These are phyloP conservation scores for Pteronura brasiliensis DNA, from an alignment of 2,113 vertebrate species.

Conservation along the genomic window DNA sequence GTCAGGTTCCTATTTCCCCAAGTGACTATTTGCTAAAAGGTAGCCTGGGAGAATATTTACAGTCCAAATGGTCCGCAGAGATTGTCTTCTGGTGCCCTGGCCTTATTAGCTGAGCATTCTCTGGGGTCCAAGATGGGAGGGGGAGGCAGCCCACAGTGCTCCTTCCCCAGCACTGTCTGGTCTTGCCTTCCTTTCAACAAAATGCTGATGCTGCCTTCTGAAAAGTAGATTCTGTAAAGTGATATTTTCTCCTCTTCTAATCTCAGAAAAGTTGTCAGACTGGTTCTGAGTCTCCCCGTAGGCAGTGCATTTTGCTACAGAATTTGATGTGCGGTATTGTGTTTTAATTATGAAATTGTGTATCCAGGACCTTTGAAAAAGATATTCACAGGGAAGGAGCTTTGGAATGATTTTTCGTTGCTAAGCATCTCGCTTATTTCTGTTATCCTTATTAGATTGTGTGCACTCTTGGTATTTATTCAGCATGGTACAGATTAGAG, in stretches of 20 bases:
- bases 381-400: constrained; percentile 18
- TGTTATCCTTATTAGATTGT: constrained; percentile 42
- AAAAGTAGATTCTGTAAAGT: constrained; percentile 28
- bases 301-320: not conserved
- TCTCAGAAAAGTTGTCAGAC: constrained; percentile 67
- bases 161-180: constrained; percentile 8
- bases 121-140: not conserved
- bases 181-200: not conserved
- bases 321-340: not conserved
- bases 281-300: constrained; percentile 42
- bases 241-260: constrained; percentile 47
- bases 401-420: constrained; percentile 44
- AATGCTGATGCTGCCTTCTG: not conserved
- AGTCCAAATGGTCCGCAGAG: constrained; percentile 52
- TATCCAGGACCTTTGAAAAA: constrained; percentile 22
- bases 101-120: constrained; percentile 63
- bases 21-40: constrained; percentile 45
- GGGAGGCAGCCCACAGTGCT: not conserved
- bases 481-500: constrained; percentile 47
- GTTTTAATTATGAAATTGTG: constrained; percentile 53
- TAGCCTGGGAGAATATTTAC: constrained; percentile 47
- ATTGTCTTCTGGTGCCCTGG: constrained; percentile 25
- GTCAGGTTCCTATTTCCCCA: not conserved
- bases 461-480: constrained; percentile 55
- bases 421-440: not conserved